Conservation (phyloP, 2,113 vertebrate species). For the Ornithorhynchus anatinus region DNA sequence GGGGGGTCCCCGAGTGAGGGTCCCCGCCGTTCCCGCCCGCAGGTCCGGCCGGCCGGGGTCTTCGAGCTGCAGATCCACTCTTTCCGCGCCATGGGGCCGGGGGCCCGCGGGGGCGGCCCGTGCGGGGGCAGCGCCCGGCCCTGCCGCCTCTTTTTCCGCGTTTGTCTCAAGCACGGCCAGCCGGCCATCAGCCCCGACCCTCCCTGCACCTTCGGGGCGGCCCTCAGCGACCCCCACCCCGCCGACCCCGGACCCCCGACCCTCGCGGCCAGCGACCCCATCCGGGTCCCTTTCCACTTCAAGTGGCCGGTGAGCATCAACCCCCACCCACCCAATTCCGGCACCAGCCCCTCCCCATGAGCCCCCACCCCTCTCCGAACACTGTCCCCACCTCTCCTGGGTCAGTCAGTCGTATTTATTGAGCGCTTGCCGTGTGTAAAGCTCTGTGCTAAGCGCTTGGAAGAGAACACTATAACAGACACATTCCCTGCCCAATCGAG, state of each 20-base stretch:
- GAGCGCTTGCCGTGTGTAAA: no score
- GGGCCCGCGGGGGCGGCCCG: slow-evolving; percentile 12
- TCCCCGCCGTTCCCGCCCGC: neutral
- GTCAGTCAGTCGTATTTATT: no score
- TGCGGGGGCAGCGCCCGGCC: slow-evolving; percentile 46
- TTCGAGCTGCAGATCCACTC: slow-evolving; percentile 88
- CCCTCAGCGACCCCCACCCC: slow-evolving; percentile 66
- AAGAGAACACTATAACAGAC: no score
- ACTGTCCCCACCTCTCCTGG: neutral
- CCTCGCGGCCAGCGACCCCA: slow-evolving; percentile 67
- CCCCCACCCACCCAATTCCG: neutral
- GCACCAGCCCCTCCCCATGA: neutral
- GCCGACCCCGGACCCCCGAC: slow-evolving; percentile 61
- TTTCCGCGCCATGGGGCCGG: slow-evolving; percentile 59
- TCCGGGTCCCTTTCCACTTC: slow-evolving; percentile 79
- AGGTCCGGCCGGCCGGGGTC: slow-evolving; percentile 76
- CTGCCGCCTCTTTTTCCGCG: slow-evolving; percentile 84
- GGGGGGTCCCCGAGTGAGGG: neutral
- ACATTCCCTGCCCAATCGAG: neutral
- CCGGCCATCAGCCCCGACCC: slow-evolving; percentile 74
- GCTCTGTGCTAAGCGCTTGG: no score
- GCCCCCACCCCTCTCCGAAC: neutral
- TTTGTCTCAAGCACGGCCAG: slow-evolving; percentile 84
- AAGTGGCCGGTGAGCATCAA: slow-evolving; percentile 83
- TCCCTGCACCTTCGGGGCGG: slow-evolving; percentile 82